Evolutionary conservation across 2,113 vertebrate genomes (phyloP).

Genomic region (crab-eating macaque (Macaca fascicularis)): DNA sequence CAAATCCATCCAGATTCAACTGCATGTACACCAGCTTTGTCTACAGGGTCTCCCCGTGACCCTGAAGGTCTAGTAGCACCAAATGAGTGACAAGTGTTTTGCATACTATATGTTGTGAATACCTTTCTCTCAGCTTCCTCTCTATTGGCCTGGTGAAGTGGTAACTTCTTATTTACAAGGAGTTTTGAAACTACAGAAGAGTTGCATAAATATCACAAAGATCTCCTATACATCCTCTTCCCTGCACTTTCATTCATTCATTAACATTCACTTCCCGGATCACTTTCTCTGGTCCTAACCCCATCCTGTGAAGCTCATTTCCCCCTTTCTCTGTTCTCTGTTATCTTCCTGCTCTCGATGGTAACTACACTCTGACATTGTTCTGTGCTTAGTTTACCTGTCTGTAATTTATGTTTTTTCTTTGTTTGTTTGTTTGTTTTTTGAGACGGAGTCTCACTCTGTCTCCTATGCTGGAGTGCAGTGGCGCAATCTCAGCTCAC

Average conservation of each 20-base stretch:
- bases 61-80: neutral
- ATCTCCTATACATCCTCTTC: neutral
- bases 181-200: slow-evolving; percentile 19
- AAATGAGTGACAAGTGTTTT: neutral
- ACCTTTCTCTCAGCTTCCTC: neutral
- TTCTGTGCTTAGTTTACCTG: neutral
- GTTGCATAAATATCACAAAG: neutral
- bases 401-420: too few relatives aligned
- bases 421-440: too few relatives aligned
- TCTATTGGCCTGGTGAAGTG: neutral
- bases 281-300: neutral
- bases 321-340: neutral
- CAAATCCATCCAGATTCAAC: neutral
- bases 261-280: neutral
- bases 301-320: neutral
- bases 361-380: neutral
- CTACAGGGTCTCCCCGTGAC: neutral
- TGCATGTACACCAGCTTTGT: neutral
- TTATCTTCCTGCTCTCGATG: neutral
- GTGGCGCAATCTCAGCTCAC: too few relatives aligned
- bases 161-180: slow-evolving; percentile 11
- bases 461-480: too few relatives aligned
- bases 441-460: too few relatives aligned
- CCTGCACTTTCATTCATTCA: neutral
- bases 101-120: neutral